Percentiles rank a stretch among this genome's conserved stretches.
phyloP scores from a whole-genome alignment of 37 sponge, comb jelly and placozoan species.

The Hexactinellida sp. region DNA sequence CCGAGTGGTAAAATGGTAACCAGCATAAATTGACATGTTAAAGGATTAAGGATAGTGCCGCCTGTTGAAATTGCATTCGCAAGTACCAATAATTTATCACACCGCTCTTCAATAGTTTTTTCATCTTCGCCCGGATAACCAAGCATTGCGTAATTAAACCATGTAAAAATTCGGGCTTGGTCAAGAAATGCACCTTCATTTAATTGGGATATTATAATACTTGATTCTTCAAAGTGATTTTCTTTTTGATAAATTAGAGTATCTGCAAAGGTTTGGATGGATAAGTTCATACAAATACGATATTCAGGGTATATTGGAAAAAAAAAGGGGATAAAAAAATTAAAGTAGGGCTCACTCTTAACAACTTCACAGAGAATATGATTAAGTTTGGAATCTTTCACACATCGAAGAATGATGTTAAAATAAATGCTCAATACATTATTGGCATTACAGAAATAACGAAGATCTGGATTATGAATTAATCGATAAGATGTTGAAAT shows the following conservation, averaged over 20 bases:
- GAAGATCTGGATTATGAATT: neutral
- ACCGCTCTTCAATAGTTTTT: neutral
- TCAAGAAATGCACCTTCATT: neutral
- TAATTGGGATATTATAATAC: neutral
- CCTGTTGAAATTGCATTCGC: slow-evolving; percentile 13
- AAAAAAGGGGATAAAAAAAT: neutral
- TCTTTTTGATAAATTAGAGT: neutral
- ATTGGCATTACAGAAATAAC: neutral
- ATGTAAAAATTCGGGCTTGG: neutral
- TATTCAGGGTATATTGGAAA: neutral
- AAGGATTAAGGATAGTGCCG: neutral
- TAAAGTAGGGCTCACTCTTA: neutral
- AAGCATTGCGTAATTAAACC: neutral
- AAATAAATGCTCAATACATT: neutral
- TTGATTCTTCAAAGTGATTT: neutral
- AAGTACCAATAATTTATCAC: slow-evolving; percentile 10
- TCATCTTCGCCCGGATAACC: neutral
- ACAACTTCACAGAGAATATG: neutral
- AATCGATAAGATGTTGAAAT: neutral
- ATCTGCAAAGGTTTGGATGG: neutral
- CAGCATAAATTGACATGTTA: neutral
- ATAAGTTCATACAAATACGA: neutral
- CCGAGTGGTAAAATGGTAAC: neutral
- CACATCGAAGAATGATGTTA: neutral
- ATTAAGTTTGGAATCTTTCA: neutral